phyloP scores from a whole-genome alignment of 2,113 vertebrate species.

The Ailuropoda melanoleuca region DNA sequence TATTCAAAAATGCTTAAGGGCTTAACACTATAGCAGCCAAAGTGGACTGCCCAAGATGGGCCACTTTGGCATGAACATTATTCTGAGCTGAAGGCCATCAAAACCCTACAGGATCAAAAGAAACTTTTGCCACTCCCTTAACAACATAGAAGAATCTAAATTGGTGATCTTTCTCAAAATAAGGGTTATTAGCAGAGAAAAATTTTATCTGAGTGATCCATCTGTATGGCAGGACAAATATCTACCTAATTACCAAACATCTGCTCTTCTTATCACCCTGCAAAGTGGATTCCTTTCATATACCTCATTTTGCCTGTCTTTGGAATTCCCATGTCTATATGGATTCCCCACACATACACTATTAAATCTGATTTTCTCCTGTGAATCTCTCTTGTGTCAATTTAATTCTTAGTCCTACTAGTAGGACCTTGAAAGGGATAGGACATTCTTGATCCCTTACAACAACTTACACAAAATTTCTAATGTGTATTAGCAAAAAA shows the following conservation, averaged over 20 bases:
- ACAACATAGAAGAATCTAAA: not conserved
- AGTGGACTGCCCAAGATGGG: not conserved
- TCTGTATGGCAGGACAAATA: not conserved
- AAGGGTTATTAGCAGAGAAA: not conserved
- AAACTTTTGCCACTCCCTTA: not conserved
- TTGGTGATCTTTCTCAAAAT: not conserved
- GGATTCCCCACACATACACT: not conserved
- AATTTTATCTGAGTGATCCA: not conserved
- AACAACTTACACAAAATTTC: not conserved
- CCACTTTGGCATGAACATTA: not conserved
- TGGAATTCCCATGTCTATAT: not conserved
- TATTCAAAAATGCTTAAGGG: not conserved
- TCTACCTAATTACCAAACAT: not conserved
- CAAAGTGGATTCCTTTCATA: not conserved
- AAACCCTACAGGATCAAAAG: not conserved
- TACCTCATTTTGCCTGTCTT: not conserved
- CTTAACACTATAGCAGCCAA: not conserved
- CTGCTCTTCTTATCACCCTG: not conserved
- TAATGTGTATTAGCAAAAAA: not conserved
- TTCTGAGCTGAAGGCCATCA: not conserved
- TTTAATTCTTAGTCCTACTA: not conserved
- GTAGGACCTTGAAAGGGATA: not conserved
- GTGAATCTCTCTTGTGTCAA: not conserved
- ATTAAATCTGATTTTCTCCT: not conserved
- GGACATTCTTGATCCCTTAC: not conserved